Evolutionary conservation across 2,113 vertebrate genomes (phyloP), one percentile per base, ranked within the genome.

Genomic region (Apteryx owenii): DNA sequence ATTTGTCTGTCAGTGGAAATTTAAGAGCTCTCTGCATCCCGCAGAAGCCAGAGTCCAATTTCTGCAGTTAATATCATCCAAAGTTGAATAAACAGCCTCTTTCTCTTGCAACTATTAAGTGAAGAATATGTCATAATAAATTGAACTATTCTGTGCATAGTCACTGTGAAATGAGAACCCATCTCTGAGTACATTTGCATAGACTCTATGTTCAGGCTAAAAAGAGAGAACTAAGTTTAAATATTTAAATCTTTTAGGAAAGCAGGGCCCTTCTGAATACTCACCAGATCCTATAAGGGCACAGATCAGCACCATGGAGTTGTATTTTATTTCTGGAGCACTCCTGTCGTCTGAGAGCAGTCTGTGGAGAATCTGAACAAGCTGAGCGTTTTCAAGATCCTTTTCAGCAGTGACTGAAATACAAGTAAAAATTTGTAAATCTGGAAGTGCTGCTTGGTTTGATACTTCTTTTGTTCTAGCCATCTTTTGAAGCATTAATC

Each of bases 281-380:
- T 97, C 94, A 99, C 99, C 99, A 96, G 99, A 99, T 81, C 99
- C 99, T 99, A 99, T 99, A 84, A 99, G 98, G 12, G 99, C 98
- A 97, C 99, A 99, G 98, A 99, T 99, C 97, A 99, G 98, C 90
- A 99, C 99, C 99, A 99, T 99, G 80, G 99, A 99, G 98, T 99
- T 99, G 91, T 99, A 99, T 88, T 99, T 99, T 87, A 99, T 99
- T 98, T 99, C 99, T 36, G 99, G 99, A 50, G 99, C 99, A 13
- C 99, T 99, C 95, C 98, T 98, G 90, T 99, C 99, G 0, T 99
- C 99, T 21, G 98, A 99, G 97, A 99, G 98, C 93, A 99, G 98
- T 97, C 98, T 99, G 97, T 99, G 99, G 28, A 99, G 98, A 97
- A 99, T 99, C 50, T 99, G 99, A 93, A 99, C 99, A 97, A 99